Evolutionary conservation across 2,888 invertebrate genomes (phyloP), one percentile per base, ranked within the genome.

Genomic region (Ormyrus pomaceus): DNA sequence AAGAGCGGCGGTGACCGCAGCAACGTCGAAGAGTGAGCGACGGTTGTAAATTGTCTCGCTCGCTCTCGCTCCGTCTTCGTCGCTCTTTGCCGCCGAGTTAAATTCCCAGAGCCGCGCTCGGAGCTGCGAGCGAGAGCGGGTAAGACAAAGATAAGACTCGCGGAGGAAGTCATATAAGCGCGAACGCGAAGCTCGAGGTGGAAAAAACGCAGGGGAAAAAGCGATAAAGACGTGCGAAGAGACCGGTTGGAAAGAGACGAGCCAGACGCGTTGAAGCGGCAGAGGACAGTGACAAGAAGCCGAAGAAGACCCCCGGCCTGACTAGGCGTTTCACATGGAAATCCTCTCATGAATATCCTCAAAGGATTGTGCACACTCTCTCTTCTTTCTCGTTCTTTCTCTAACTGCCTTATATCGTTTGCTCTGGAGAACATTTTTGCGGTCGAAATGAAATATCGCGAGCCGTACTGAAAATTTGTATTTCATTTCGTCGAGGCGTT

Each of bases 281-380:
- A 75, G 72, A 61, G 73, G 77, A 55, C 61, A 80, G 74, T 46
- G 80, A 77, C 79, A 77, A 82, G 84, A 84, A 84, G 83, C 82
- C 83, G 70, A 79, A 72, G 81, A 81, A 83, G 79, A 77, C 80
- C 72, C 76, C 34, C 58, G 53, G 70, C 77, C 80, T 81, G 84
- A 83, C 84, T 86, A 84, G 85, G 86, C 86, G 87, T 88, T 88
- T 88, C 88, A 87, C 87, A 88, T 88, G 87, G 86, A 88, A 89
- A 88, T 89, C 86, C 84, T 84, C 87, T 88, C 88, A 88, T 88
- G 88, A 89, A 89, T 88, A 88, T 87, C 87, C 84, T 87, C 87
- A 86, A 87, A 87, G 87, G 85, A 87, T 65, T 77, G 61, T 61
- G 62, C 56, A 45, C 53, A 10, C 65, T 64, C 13, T 55, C 19